phyloP scores from a whole-genome alignment of 2,888 invertebrate genomes.

The Pterobdella sp. region DNA sequence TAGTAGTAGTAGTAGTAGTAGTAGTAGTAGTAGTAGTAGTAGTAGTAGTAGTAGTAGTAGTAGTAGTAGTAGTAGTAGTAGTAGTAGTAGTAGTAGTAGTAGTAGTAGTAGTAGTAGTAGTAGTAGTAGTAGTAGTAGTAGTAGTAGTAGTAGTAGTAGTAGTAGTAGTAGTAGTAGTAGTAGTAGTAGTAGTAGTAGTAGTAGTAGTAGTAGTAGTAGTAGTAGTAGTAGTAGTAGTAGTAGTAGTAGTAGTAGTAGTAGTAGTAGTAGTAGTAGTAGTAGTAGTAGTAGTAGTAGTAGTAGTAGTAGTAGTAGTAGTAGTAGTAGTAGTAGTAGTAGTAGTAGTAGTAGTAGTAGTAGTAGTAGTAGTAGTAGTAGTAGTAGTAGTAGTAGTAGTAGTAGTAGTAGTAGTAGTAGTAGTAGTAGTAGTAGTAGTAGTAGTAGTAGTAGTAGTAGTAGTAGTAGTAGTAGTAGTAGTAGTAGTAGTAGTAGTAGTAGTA shows the following conservation, averaged over 20 bases:
- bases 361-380: slow-evolving; percentile 1
- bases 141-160: slow-evolving; percentile 1
- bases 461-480: slow-evolving; percentile 1
- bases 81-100: slow-evolving; percentile 14
- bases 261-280: slow-evolving; percentile 1
- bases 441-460: slow-evolving; percentile 1
- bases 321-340: slow-evolving; percentile 1
- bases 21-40: slow-evolving; percentile 1
- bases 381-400: slow-evolving; percentile 1
- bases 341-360: slow-evolving; percentile 1
- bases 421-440: background rate
- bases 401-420: slow-evolving; percentile 1
- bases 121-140: slow-evolving; percentile 6
- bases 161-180: slow-evolving; percentile 1
- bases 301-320: slow-evolving; percentile 1
- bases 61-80: slow-evolving; percentile 1
- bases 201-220: slow-evolving; percentile 1
- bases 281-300: slow-evolving; percentile 1
- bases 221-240: slow-evolving; percentile 1
- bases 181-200: slow-evolving; percentile 1
- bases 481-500: slow-evolving; percentile 1
- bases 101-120: slow-evolving; percentile 19
- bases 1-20: slow-evolving; percentile 1
- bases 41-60: slow-evolving; percentile 2
- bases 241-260: slow-evolving; percentile 1